Evolutionary conservation across 2,888 invertebrate species (phyloP).

Genomic region (Orgyia antiqua): DNA sequence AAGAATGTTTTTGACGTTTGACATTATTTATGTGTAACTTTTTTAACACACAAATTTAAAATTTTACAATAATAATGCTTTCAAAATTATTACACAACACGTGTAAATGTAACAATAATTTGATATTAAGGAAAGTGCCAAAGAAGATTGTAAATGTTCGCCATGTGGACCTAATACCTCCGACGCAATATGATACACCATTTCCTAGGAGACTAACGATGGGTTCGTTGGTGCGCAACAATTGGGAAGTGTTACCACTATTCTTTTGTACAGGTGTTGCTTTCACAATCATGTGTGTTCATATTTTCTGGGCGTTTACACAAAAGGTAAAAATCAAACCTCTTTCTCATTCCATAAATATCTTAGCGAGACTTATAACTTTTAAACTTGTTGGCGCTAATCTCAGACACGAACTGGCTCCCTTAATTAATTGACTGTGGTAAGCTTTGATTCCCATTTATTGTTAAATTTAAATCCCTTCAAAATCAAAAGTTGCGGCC

Average conservation of each 20-base stretch:
- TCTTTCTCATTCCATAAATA: too few relatives aligned
- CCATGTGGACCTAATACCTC: constrained; percentile 34
- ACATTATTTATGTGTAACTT: too few relatives aligned
- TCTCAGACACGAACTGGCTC: too few relatives aligned
- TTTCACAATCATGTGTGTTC: constrained; percentile 19
- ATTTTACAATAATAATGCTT: constrained; percentile 38
- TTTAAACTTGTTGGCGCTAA: too few relatives aligned
- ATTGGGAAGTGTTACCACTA: constrained; percentile 61
- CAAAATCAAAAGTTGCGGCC: too few relatives aligned
- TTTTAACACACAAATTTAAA: too few relatives aligned
- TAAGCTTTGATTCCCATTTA: too few relatives aligned
- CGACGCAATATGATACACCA: constrained; percentile 52
- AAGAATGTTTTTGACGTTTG: constrained; percentile 3
- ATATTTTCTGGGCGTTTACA: constrained; percentile 37
- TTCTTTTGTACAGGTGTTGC: constrained; percentile 33
- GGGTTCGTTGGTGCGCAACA: constrained; percentile 31
- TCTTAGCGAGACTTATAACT: too few relatives aligned
- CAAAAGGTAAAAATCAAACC: too few relatives aligned
- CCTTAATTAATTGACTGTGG: too few relatives aligned
- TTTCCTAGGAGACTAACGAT: constrained; percentile 36
- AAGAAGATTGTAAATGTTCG: constrained; percentile 13
- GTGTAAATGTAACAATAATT: constrained; percentile 10
- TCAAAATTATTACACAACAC: constrained; percentile 39
- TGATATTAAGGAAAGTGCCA: constrained; percentile 15
- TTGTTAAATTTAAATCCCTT: too few relatives aligned